Percentiles rank a stretch among this genome's conserved stretches.
Conservation (phyloP, 2,113 vertebrate genomes). For the Lampris megalopsis region DNA sequence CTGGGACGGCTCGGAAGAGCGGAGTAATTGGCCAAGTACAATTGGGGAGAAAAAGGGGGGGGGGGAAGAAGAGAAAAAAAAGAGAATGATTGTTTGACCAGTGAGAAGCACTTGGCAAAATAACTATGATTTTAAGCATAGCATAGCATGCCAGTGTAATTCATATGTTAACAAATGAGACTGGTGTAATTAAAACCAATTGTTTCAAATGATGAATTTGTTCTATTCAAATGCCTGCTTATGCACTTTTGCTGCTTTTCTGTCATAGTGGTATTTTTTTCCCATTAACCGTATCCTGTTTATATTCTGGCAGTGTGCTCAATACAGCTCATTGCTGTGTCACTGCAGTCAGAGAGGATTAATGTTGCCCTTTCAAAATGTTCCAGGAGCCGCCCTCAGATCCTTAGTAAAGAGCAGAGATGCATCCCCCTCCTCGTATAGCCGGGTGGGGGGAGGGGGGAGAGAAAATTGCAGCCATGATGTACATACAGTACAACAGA, state of each 20-base stretch:
- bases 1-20: too few relatives aligned
- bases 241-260: slow-evolving; percentile 17
- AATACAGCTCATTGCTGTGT: slow-evolving; percentile 21
- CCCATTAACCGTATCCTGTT: slow-evolving; percentile 54
- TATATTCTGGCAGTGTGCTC: slow-evolving; percentile 25
- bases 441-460: slow-evolving; percentile 5
- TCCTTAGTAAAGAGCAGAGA: slow-evolving; percentile 47
- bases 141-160: slow-evolving; percentile 23
- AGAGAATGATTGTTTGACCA: too few relatives aligned
- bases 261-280: slow-evolving; percentile 45
- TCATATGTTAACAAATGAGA: slow-evolving; percentile 18
- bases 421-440: slow-evolving; percentile 31
- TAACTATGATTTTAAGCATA: not conserved
- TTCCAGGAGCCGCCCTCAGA: slow-evolving; percentile 60
- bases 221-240: slow-evolving; percentile 23
- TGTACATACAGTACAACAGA: slow-evolving; percentile 37
- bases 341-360: slow-evolving; percentile 52
- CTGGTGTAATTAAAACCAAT: slow-evolving; percentile 36
- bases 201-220: slow-evolving; percentile 25
- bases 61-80: too few relatives aligned
- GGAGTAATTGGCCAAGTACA: too few relatives aligned
- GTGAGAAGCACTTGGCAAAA: too few relatives aligned
- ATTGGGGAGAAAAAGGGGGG: too few relatives aligned
- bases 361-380: slow-evolving; percentile 71
- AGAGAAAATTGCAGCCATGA: slow-evolving; percentile 1